Base-by-base conservation (phyloP, 1,140 invertebrate species). In the Drosophila athabasca region DNA sequence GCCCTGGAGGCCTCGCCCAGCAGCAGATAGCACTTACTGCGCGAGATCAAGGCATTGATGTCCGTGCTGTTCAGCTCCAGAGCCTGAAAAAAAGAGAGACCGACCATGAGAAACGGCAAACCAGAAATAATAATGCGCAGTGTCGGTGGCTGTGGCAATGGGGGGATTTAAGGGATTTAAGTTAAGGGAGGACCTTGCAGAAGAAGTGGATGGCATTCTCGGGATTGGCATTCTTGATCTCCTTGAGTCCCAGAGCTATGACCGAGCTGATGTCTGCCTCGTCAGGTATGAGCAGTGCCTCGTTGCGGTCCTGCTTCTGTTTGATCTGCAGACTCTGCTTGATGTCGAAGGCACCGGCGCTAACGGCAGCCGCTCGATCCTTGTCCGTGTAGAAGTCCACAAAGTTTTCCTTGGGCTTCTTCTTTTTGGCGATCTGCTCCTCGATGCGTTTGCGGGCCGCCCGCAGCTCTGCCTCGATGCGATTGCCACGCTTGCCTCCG, bases 351-450 rank as follows among this genome's bases (percentile, higher is more conserved):
- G 88, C 77, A 2, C 91, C 90, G 2, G 97, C 94, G 75, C 96
- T 96, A 5, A 97, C 96, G 1, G 97, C 96, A 0, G 97, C 97
- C 0, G 97, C 97, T 8, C 97, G 92, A 90, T 97, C 97, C 84
- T 97, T 98, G 90, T 98, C 97, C 8, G 96, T 97, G 85, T 97
- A 98, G 11, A 96, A 91, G 84, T 97, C 96, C 62, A 96, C 95
- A 15, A 91, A 92, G 51, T 90, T 91, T 74, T 96, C 94, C n/a
- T 93, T 93, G 17, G 93, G 93, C 24, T 94, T 93, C 92, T 93
- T 76, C 92, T 93, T 92, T 92, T 92, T 77, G 92, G 93, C 35
- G 81, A 90, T 79, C 57, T 81, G 78, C 22, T 91, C 84, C 50
- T 92, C 90, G 51, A 75, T 78, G 41, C 78, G 72, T 48, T 90